Base-by-base conservation (phyloP, 2,113 vertebrate species). In the Apus apus region DNA sequence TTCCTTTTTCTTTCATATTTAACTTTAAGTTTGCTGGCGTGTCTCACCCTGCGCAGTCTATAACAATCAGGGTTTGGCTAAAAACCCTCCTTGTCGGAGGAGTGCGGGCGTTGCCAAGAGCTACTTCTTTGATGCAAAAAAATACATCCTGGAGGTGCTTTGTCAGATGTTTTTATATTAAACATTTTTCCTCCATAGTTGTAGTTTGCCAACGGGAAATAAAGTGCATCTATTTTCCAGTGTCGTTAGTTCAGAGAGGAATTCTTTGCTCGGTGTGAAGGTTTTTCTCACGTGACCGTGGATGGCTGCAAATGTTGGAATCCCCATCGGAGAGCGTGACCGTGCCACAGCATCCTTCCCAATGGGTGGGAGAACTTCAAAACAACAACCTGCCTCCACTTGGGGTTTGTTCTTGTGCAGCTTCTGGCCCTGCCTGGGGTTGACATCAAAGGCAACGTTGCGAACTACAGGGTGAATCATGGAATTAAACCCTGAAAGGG, bases 101-200 rank as follows among this genome's bases (percentile, higher is more conserved):
- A 76, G 56, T 0, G 23, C 20, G 58, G 34, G 66, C 6, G 5
- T 95, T 98, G 98, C 97, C 97, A 98, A 98, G 95, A 97, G 96
- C 96, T 95, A 70, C 97, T 96, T 84, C 97, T 98, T 97, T 96
- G 95, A 97, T 97, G 96, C 93, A 97, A 96, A 97, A 93, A 98
- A 97, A 91, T 94, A 97, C 93, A 97, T 97, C 97, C 97, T 96
- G 97, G 96, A 98, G 97, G 97, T 96, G 92, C 97, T 97, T 98
- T 94, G 97, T 97, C 97, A 97, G 96, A 97, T 97, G 96, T 98
- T 98, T 98, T 98, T 94, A 94, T 90, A 97, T 96, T 90, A 98
- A 98, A 98, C 96, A 96, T 97, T 96, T 98, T 97, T 79, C 90
- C 84, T 96, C 94, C 76, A 2, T 93, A 68, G 83, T 86, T 95